Conservation (phyloP, 2,113 vertebrate genomes). For the Carlito syrichta region DNA sequence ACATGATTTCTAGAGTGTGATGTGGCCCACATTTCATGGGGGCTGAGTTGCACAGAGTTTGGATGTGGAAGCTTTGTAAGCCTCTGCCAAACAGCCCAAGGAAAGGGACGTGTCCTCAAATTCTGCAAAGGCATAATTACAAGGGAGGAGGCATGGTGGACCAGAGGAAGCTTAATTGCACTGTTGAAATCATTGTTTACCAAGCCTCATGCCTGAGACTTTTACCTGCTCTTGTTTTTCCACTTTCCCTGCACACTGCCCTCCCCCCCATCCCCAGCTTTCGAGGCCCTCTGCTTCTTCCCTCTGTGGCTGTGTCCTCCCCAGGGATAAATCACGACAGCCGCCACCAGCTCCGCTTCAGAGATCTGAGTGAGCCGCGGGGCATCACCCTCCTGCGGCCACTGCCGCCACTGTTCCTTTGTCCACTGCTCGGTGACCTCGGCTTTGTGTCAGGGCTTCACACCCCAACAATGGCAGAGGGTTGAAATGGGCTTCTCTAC, state of each 20-base stretch:
- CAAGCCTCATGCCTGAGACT: not conserved
- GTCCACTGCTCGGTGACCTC: conserved; percentile 1
- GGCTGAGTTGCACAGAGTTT: not conserved
- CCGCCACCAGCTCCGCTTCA: not conserved
- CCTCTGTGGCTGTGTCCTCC: not conserved
- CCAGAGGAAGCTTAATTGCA: not conserved
- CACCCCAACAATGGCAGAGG: conserved; percentile 50
- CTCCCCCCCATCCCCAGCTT: not conserved
- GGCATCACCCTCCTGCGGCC: conserved; percentile 4
- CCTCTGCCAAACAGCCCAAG: not conserved
- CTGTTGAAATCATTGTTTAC: not conserved
- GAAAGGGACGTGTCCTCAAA: not conserved
- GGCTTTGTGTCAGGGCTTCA: conserved; percentile 22
- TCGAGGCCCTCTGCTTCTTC: not conserved
- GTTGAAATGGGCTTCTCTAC: not conserved
- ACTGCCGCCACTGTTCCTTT: conserved; percentile 10
- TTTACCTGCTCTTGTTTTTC: conserved; percentile 42
- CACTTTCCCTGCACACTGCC: not conserved
- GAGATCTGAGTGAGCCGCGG: conserved; percentile 52
- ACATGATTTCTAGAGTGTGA: not conserved
- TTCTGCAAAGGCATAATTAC: not conserved
- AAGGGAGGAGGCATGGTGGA: not conserved
- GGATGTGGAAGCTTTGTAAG: not conserved
- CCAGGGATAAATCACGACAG: not conserved
- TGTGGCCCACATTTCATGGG: not conserved